Base-by-base conservation (phyloP, 1,140 invertebrate genomes). In the Drosophila murphyi region DNA sequence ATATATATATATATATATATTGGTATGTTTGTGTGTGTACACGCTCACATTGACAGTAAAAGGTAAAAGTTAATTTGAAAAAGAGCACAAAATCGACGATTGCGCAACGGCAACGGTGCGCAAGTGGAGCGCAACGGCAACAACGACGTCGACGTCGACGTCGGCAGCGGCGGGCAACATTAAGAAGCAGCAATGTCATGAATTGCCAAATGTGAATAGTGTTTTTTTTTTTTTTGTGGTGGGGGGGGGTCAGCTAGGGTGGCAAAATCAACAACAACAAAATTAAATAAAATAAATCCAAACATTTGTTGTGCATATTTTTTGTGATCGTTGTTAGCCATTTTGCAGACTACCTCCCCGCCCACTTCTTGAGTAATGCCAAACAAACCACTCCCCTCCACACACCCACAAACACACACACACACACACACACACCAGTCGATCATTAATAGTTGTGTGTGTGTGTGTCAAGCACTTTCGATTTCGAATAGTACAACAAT, bases 61-160 rank as follows among this genome's bases (percentile, higher is more conserved):
- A 82, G 83, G 82, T 80, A 87, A 87, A 87, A 82, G 79, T 82
- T 68, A 77, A 82, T 79, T 82, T 71, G 65, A 77, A 87, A 68
- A 82, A 71, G 78, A 82, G 81, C 81, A 75, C 61, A 64, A 69
- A 59, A 80, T 68, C 41, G 39, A 72, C 80, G 70, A 89, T 88
- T 88, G 83, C 83, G 83, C 83, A 88, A 87, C 79, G 62, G 54
- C 65, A 47, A 37, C 50, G 37, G 59, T 61, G 70, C 80, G 74
- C 78, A 78, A 74, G 75, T 77, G 78, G 67, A 82, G 75, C 67
- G 80, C 68, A 75, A 71, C 67, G 52, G 37, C 50, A 57, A 67
- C 35, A 4, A 2, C 52, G 41, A 54, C 47, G 50, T 6, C 5
- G 41, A 67, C 35, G 3, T 3, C 52, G 41, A 59, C 47, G 50